phyloP scores from a whole-genome alignment of 2,888 invertebrate genomes.

The Lamellibrachia satsuma region DNA sequence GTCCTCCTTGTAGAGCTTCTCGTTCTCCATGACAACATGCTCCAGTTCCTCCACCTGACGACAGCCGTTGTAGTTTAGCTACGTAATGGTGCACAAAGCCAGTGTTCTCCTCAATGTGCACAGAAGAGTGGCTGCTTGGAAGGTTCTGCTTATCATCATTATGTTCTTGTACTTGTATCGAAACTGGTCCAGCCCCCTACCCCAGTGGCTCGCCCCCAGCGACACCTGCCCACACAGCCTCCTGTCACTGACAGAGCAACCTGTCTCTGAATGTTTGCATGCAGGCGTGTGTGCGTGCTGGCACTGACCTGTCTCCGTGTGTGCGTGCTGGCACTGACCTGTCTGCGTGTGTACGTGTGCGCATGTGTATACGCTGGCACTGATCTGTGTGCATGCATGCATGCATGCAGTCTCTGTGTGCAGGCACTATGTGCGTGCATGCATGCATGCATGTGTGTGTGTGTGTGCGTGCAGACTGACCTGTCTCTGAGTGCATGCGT shows the following conservation, averaged over 20 bases:
- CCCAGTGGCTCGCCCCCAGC: too few relatives aligned
- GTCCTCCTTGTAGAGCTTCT: background rate
- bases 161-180: too few relatives aligned
- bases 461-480: background rate
- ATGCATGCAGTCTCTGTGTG: background rate
- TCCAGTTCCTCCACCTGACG: background rate
- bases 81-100: background rate
- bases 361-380: background rate
- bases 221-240: too few relatives aligned
- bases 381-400: background rate
- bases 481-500: background rate
- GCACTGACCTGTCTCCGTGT: background rate
- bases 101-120: background rate
- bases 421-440: background rate
- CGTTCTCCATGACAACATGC: background rate
- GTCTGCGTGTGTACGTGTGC: background rate
- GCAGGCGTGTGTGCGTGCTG: background rate
- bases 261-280: background rate
- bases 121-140: too few relatives aligned
- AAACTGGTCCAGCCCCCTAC: too few relatives aligned
- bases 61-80: background rate
- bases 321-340: background rate
- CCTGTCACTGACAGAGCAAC: too few relatives aligned
- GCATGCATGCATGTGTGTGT: background rate
- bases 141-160: too few relatives aligned